Evolutionary conservation across 2,113 vertebrate species (phyloP).

Genomic region (Balaeniceps rex): DNA sequence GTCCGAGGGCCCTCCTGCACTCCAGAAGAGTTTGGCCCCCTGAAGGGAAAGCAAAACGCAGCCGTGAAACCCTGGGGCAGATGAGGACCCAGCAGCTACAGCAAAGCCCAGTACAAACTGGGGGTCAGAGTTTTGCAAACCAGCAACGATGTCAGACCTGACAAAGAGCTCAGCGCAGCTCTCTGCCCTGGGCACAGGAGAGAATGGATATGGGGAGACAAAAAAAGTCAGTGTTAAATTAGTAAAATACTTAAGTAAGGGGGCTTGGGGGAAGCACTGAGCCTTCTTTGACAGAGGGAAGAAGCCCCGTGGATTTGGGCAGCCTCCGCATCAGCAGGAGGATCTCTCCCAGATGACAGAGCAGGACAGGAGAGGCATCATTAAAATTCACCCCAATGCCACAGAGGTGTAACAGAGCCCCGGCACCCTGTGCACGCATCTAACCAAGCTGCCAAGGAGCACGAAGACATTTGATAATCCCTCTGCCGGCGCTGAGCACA

Average conservation of each 20-base stretch:
- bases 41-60: not conserved
- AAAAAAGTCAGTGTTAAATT: not conserved
- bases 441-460: not conserved
- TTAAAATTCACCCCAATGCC: not conserved
- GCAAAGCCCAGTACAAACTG: not conserved
- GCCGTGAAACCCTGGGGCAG: not conserved
- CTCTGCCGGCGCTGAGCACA: not conserved
- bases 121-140: not conserved
- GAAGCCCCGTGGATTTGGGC: not conserved
- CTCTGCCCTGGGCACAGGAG: not conserved
- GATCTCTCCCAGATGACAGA: not conserved
- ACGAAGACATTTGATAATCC: rapidly evolving
- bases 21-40: not conserved
- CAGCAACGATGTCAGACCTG: not conserved
- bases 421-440: rapidly evolving
- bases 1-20: too few relatives aligned
- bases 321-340: not conserved
- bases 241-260: not conserved
- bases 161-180: not conserved
- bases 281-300: not conserved
- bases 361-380: not conserved
- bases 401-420: not conserved
- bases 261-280: not conserved
- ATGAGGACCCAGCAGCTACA: not conserved
- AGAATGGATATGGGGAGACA: too few relatives aligned